Conservation (phyloP, 2,113 vertebrate species). For the Alouatta palliata region DNA sequence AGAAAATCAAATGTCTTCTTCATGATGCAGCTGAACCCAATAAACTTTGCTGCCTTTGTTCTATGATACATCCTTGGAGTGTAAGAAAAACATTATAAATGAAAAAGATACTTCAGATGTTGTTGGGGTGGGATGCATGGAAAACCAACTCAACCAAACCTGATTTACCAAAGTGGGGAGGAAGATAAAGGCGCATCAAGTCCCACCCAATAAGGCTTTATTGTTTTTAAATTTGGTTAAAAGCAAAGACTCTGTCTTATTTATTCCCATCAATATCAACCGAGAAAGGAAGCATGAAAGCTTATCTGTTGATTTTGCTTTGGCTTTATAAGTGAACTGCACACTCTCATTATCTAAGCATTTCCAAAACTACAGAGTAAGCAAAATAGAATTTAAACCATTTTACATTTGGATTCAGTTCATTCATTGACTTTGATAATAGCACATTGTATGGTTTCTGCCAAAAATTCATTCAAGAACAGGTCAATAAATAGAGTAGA, state of each 20-base stretch:
- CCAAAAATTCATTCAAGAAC: constrained; percentile 27
- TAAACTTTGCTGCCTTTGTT: background rate
- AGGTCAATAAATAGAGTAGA: background rate
- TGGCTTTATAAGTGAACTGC: constrained; percentile 44
- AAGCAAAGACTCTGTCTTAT: constrained; percentile 24
- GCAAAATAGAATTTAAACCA: constrained; percentile 39
- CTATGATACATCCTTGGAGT: background rate
- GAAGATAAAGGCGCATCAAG: background rate
- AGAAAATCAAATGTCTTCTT: constrained; percentile 11
- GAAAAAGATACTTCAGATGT: background rate
- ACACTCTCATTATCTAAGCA: constrained; percentile 47
- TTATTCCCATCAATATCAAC: constrained; percentile 3
- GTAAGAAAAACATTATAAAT: background rate
- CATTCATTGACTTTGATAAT: constrained; percentile 57
- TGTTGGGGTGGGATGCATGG: background rate
- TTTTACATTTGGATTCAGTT: constrained; percentile 57
- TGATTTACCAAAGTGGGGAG: background rate
- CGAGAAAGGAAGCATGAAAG: constrained; percentile 7
- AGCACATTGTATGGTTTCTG: background rate
- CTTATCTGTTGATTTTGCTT: constrained; percentile 48
- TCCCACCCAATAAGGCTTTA: background rate
- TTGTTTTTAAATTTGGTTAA: constrained; percentile 21
- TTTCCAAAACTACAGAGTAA: constrained; percentile 59
- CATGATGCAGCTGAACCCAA: background rate
- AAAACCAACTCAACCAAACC: background rate